phyloP scores from a whole-genome alignment of 2,888 invertebrate species.

The Thera britannica region DNA sequence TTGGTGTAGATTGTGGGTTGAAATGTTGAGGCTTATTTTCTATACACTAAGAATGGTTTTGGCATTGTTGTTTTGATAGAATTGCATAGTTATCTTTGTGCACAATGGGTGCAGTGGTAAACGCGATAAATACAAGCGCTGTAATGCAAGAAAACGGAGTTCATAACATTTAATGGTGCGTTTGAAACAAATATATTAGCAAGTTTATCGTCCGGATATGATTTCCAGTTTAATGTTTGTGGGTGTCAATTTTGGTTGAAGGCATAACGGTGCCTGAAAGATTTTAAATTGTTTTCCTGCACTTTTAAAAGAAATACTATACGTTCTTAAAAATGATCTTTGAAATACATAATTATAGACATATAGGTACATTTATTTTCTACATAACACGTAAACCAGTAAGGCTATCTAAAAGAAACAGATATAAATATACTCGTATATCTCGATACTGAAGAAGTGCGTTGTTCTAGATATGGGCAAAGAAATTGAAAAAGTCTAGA shows the following conservation, averaged over 20 bases:
- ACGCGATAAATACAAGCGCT: conserved; percentile 59
- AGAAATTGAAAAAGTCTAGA: no score
- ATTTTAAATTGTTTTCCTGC: neutral
- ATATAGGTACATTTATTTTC: no score
- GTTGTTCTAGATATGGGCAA: no score
- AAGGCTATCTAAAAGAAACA: no score
- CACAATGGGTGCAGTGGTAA: conserved; percentile 48
- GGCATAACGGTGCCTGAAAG: neutral
- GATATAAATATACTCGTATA: no score
- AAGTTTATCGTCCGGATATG: conserved; percentile 64
- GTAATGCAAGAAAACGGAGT: conserved; percentile 59
- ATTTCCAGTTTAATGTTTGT: conserved; percentile 54
- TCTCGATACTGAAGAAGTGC: no score
- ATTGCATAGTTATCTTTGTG: conserved; percentile 1
- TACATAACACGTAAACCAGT: no score
- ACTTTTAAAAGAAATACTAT: neutral
- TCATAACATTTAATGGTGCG: conserved; percentile 72
- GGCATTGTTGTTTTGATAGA: conserved; percentile 10
- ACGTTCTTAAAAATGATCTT: no score
- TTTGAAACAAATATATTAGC: conserved; percentile 66
- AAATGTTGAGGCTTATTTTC: conserved; percentile 14
- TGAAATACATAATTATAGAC: no score
- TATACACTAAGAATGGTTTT: conserved; percentile 7
- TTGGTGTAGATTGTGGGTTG: neutral
- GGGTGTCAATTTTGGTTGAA: conserved; percentile 40